Percentiles rank a stretch among this genome's conserved stretches.
Evolutionary conservation across 2,797 vertebrate genomes (phyloP).

Genomic region (Sebastes cheni): DNA sequence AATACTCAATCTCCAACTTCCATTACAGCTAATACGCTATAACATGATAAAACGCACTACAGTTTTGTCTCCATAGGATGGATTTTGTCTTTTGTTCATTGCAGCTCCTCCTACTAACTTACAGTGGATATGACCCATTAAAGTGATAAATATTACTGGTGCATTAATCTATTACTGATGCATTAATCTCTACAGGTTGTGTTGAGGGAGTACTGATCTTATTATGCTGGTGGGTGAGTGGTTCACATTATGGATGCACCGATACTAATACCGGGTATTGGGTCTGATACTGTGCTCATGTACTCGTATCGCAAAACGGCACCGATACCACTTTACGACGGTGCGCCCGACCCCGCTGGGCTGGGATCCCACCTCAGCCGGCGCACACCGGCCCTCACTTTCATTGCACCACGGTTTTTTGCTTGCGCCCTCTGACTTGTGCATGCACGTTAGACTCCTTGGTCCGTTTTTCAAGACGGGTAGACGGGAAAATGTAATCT

Average conservation of each 20-base stretch:
- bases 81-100: neutral
- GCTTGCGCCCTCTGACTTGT: too few relatives aligned
- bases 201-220: neutral
- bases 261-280: too few relatives aligned
- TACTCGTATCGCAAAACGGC: too few relatives aligned
- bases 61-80: neutral
- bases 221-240: neutral
- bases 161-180: constrained; percentile 1
- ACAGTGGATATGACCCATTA: constrained; percentile 27
- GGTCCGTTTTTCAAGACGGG: too few relatives aligned
- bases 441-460: too few relatives aligned
- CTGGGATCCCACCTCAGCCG: too few relatives aligned
- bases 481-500: neutral
- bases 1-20: neutral
- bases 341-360: too few relatives aligned
- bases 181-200: neutral
- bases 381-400: too few relatives aligned
- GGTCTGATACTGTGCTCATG: too few relatives aligned
- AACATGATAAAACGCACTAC: too few relatives aligned
- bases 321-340: too few relatives aligned
- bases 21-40: neutral
- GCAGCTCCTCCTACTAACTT: constrained; percentile 2
- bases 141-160: constrained; percentile 11
- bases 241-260: neutral
- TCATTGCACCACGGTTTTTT: too few relatives aligned